A percentile compares a stretch with the other conserved stretches of the same genome.
phyloP scores from a whole-genome alignment of 2,888 invertebrate species.

The Cerastoderma edule region DNA sequence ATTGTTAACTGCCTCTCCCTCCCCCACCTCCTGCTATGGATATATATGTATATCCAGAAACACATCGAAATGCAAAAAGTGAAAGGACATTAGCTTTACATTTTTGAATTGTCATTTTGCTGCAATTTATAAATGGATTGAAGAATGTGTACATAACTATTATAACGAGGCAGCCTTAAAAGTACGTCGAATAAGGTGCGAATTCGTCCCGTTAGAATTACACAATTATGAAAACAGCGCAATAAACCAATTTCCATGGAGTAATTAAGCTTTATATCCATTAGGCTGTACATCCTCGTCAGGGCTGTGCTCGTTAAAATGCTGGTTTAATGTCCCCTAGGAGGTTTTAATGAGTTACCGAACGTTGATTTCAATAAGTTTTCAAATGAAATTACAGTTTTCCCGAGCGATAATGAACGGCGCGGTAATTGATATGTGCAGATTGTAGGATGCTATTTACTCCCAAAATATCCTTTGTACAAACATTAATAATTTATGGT shows the following conservation, averaged over 20 bases:
- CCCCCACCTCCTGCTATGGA: background rate
- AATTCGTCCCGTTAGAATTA: background rate
- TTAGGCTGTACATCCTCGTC: background rate
- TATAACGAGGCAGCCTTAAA: too few relatives aligned
- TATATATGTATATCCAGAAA: background rate
- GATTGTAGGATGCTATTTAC: too few relatives aligned
- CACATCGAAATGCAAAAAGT: background rate
- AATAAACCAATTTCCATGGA: conserved; percentile 11
- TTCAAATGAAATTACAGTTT: conserved; percentile 13
- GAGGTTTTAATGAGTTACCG: conserved; percentile 8
- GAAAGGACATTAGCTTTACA: background rate
- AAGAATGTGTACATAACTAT: too few relatives aligned
- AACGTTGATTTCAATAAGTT: conserved; percentile 25
- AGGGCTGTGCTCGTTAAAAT: conserved; percentile 17
- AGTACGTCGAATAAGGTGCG: too few relatives aligned
- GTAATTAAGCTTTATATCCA: conserved; percentile 27
- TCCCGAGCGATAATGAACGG: too few relatives aligned
- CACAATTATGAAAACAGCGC: conserved; percentile 19
- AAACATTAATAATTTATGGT: too few relatives aligned
- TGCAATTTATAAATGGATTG: too few relatives aligned
- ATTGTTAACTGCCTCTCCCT: too few relatives aligned
- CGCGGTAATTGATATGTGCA: too few relatives aligned
- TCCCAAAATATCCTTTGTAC: too few relatives aligned
- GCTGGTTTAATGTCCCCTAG: conserved; percentile 5
- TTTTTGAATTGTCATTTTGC: too few relatives aligned